Conservation (phyloP, 2,797 vertebrate genomes). For the Pangasius mekongensis region DNA sequence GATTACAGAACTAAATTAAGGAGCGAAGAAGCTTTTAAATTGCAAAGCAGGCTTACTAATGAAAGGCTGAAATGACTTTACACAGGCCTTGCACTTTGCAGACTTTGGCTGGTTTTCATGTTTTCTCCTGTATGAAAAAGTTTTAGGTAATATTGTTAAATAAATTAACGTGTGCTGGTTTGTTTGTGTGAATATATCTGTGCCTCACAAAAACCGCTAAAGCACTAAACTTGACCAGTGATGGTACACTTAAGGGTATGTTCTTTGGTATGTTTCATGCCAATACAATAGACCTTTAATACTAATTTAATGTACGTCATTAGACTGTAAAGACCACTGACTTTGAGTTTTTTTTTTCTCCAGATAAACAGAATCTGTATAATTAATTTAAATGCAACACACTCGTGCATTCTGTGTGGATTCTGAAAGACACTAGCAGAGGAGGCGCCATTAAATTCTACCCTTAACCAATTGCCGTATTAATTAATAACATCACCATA, state of each 20-base stretch:
- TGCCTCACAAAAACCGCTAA: too few relatives aligned
- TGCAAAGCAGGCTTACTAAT: constrained; percentile 56
- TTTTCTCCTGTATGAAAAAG: neutral
- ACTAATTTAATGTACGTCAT: too few relatives aligned
- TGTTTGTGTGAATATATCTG: neutral
- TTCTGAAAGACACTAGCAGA: neutral
- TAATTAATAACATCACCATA: neutral
- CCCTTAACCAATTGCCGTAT: neutral
- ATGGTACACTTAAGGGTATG: too few relatives aligned
- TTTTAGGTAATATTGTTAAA: neutral
- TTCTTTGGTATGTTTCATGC: too few relatives aligned
- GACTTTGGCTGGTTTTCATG: neutral
- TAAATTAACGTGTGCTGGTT: neutral
- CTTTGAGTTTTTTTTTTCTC: too few relatives aligned
- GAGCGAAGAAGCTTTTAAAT: constrained; percentile 43
- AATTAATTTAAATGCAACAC: neutral
- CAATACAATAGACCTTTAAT: too few relatives aligned
- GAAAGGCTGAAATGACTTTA: constrained; percentile 51
- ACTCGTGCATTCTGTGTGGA: neutral
- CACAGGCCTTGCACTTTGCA: neutral
- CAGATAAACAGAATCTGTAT: neutral
- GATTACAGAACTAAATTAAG: constrained; percentile 52
- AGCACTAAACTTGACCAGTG: too few relatives aligned
- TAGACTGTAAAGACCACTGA: neutral
- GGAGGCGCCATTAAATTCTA: neutral